These are phyloP conservation scores for Syndactyla subalaris DNA, from an alignment of 2,797 vertebrate genomes.

Conservation along the genomic window DNA sequence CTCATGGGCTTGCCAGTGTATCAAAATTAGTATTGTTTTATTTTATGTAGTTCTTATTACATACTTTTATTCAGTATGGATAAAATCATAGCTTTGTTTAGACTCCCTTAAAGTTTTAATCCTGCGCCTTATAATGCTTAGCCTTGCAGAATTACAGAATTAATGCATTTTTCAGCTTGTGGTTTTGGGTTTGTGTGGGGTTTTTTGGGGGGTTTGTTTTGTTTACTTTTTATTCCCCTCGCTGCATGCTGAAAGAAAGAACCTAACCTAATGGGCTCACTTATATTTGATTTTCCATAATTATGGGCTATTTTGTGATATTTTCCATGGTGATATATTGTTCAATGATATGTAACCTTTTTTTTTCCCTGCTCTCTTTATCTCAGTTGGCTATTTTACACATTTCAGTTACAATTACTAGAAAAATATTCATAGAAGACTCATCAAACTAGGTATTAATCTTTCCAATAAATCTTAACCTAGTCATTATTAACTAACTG, in stretches of 20 bases:
- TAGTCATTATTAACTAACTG: not conserved
- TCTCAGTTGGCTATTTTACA: not conserved
- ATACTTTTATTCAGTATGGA: not conserved
- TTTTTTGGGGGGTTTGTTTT: not conserved
- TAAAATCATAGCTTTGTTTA: conserved; percentile 13
- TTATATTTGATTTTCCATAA: conserved; percentile 35
- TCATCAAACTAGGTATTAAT: conserved; percentile 14
- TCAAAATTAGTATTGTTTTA: not conserved
- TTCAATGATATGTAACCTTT: not conserved
- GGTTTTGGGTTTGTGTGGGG: not conserved
- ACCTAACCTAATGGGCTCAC: not conserved
- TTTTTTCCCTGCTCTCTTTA: not conserved
- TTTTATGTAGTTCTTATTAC: not conserved
- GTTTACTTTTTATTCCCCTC: not conserved
- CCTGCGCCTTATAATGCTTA: not conserved
- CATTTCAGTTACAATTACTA: not conserved
- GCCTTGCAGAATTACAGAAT: not conserved
- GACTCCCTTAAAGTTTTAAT: not conserved
- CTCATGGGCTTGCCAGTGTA: not conserved
- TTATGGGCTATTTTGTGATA: conserved; percentile 16
- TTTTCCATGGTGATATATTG: conserved; percentile 1
- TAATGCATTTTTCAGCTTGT: not conserved
- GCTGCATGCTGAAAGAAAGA: not conserved
- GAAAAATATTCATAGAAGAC: not conserved
- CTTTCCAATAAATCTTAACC: conserved; percentile 5